Conservation (phyloP, 2,113 vertebrate species). For the Tympanuchus pallidicinctus region DNA sequence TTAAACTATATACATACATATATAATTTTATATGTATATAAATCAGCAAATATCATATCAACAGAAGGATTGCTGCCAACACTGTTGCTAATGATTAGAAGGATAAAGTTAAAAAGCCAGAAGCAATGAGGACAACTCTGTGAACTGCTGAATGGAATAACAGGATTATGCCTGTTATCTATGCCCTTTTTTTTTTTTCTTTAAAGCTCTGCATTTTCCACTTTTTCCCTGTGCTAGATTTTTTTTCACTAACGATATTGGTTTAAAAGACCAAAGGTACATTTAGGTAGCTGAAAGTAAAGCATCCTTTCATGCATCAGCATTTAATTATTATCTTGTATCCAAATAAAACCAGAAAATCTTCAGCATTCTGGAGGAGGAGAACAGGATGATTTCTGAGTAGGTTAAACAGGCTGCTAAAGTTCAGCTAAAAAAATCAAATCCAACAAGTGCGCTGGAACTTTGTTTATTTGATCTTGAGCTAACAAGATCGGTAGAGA, state of each 20-base stretch:
- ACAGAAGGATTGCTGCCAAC: neutral
- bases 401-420: neutral
- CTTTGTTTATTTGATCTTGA: neutral
- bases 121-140: neutral
- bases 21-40: neutral
- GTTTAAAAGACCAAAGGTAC: neutral
- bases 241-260: neutral
- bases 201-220: neutral
- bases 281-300: neutral
- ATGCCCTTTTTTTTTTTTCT: neutral
- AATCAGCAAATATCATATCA: neutral
- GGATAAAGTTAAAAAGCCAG: neutral
- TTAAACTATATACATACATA: neutral
- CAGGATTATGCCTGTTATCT: neutral
- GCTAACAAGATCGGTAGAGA: neutral
- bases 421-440: neutral
- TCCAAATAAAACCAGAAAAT: neutral
- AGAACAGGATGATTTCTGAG: neutral
- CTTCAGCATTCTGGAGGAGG: neutral
- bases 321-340: neutral
- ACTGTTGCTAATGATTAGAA: neutral
- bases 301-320: neutral
- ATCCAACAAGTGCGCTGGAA: neutral
- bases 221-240: neutral
- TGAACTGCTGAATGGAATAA: neutral